Base-by-base conservation (phyloP, 2,797 vertebrate genomes). In the Pseudotriccus pelzelni region DNA sequence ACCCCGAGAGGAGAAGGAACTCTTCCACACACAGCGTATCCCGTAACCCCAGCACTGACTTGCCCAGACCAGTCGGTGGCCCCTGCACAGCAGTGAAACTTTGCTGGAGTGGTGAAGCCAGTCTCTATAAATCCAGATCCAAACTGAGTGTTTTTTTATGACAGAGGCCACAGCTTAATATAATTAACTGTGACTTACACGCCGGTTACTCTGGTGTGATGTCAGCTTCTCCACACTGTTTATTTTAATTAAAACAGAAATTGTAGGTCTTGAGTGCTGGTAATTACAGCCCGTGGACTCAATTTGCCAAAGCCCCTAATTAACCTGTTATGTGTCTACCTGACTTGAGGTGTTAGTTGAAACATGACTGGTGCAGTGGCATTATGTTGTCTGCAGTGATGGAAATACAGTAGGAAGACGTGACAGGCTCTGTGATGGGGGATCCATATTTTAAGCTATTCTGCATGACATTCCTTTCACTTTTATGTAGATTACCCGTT, bases 221-320 rank as follows among this genome's bases (percentile, higher is more conserved):
- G 98, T 98, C 98, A 98, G 97, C 92, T 97, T 97, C 97, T 98
- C 94, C 94, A 95, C 96, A 98, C 94, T 98, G 98, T 98, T 98
- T 98, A 98, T 98, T 98, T 98, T 98, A 98, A 98, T 98, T 98
- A 98, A 98, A 98, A 97, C 96, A 98, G 98, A 98, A 98, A 98
- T 98, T 98, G 98, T 95, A 98, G 97, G 97, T 98, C 97, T 98
- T 97, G 97, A 96, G 97, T 96, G 91, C 97, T 96, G 93, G 92
- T 98, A 98, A 98, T 98, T 98, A 98, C 97, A 98, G 96, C 95
- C 97, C 94, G 47, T 96, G 97, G 96, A 97, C 97, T 97, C 97
- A 97, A 98, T 97, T 98, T 97, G 97, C 97, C 95, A 97, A 98
- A 97, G 97, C 97, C 98, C 98, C 97, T 98, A 98, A 98, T 98